A percentile compares a stretch with the other conserved stretches of the same genome.
Evolutionary conservation across 2,797 vertebrate species (phyloP).

Genomic region (Sebastes reedi): DNA sequence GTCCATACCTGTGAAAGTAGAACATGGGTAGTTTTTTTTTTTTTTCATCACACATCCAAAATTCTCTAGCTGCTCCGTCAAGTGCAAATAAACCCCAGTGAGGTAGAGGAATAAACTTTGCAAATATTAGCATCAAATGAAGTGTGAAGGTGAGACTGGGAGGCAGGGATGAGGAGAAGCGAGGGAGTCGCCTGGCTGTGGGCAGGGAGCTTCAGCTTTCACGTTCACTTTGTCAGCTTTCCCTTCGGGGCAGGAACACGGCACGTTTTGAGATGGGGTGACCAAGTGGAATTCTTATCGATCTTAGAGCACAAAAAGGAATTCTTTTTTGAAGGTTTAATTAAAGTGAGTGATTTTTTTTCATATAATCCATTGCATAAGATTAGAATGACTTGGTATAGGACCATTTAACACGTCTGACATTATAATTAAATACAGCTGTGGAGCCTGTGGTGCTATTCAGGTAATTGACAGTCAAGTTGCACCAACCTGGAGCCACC

Average conservation of each 20-base stretch:
- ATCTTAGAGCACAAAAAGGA: constrained; percentile 54
- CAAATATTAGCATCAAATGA: constrained; percentile 69
- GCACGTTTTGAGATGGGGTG: constrained; percentile 43
- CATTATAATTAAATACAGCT: constrained; percentile 72
- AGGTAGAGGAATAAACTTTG: constrained; percentile 63
- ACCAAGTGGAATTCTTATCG: constrained; percentile 60
- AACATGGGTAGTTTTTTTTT: constrained; percentile 27
- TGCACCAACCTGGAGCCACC: constrained; percentile 22
- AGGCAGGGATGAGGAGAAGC: constrained; percentile 11
- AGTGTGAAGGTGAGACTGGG: constrained; percentile 75
- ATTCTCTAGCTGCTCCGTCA: constrained; percentile 59
- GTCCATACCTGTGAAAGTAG: constrained; percentile 44
- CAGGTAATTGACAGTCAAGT: constrained; percentile 62
- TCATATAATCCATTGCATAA: constrained; percentile 70
- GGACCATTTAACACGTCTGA: constrained; percentile 61
- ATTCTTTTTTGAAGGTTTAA: constrained; percentile 74
- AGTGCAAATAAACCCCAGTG: constrained; percentile 62
- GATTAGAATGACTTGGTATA: constrained; percentile 46
- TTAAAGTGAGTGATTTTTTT: constrained; percentile 76
- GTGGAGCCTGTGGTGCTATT: constrained; percentile 34
- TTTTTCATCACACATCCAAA: constrained; percentile 34
- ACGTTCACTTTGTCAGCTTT: constrained; percentile 41
- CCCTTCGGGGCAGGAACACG: constrained; percentile 47
- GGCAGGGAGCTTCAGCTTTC: constrained; percentile 26
- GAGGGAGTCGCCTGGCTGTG: constrained; percentile 21